Evolutionary conservation across 2,113 vertebrate species (phyloP).

Genomic region (Trichechus manatus): DNA sequence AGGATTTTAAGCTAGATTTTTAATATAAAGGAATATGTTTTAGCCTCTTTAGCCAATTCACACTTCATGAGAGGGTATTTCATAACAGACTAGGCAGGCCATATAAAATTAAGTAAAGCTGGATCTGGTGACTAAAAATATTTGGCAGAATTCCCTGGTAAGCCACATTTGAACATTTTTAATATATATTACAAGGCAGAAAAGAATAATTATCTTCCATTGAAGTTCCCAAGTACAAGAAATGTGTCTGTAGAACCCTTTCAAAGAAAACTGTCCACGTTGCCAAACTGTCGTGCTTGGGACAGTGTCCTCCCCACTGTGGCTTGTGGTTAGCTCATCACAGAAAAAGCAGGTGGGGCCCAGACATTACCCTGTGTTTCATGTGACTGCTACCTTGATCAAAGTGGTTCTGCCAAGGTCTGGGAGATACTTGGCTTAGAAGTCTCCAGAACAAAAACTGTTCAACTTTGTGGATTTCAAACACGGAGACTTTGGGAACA

Average conservation of each 20-base stretch:
- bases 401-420: constrained; percentile 52
- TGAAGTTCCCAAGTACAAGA: constrained; percentile 88
- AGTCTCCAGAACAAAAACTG: constrained; percentile 57
- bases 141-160: constrained; percentile 93
- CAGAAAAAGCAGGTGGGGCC: background rate
- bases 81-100: constrained; percentile 89
- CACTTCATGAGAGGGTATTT: constrained; percentile 89
- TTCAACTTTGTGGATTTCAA: background rate
- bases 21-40: constrained; percentile 84
- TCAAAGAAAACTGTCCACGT: constrained; percentile 84
- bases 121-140: constrained; percentile 92
- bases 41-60: constrained; percentile 87
- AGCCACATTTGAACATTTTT: constrained; percentile 94
- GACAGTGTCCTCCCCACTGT: constrained; percentile 66
- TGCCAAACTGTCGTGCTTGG: constrained; percentile 81
- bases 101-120: constrained; percentile 92
- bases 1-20: constrained; percentile 80
- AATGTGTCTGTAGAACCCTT: constrained; percentile 85
- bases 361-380: background rate
- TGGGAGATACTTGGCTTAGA: constrained; percentile 42
- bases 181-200: constrained; percentile 94
- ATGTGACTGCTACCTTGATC: constrained; percentile 56
- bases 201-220: constrained; percentile 94
- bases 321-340: constrained; percentile 45
- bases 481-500: background rate